Evolutionary conservation across 1,140 invertebrate species (phyloP), one percentile per base, ranked within the genome.

Genomic region (Trichoplusia ni): DNA sequence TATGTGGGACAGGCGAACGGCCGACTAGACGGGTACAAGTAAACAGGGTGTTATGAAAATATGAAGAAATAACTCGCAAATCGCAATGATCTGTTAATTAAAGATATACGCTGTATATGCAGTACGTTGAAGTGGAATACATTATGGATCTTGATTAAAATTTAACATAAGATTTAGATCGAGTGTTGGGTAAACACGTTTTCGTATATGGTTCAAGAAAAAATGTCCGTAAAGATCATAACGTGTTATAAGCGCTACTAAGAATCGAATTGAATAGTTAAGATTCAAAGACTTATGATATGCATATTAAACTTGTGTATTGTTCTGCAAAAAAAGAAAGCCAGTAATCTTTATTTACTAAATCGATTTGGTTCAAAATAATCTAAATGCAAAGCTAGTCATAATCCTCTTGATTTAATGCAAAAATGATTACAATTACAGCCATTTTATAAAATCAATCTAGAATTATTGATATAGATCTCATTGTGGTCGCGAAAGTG

Each of bases 1-100:
- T 64, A 47, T 64, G 62, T 51, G 51, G 51, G 23, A 44, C 29
- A 54, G 46, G 59, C 44, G 59, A 61, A 61, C 56, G 56, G 35
- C 38, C 37, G 18, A 58, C 37, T 44, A 31, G 23, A 44, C 38
- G 18, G 27, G 54, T 44, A 31, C 46, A 49, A 49, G 46, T 19
- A 40, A 38, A 40, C 53, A 40, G 23, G 13, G 38, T 58, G 54
- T 58, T 58, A 58, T 58, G 54, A 58, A 44, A 58, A 58, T 44
- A 58, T 58, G 42, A 58, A 58, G 38, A 44, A 58, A 58, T 31
- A 58, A 25, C 19, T 44, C 21, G 44, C n/a, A n/a, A n/a, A n/a
- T n/a, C 19, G 25, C 9, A 49, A 7, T 31, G 25, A 49, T 16
- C 42, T 38, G 54, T 25, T 44, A 38, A 42, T 58, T 58, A 44